Percentiles rank a stretch among this genome's conserved stretches.
phyloP scores from a whole-genome alignment of 1,140 invertebrate genomes.

The Notospermus geniculatus region DNA sequence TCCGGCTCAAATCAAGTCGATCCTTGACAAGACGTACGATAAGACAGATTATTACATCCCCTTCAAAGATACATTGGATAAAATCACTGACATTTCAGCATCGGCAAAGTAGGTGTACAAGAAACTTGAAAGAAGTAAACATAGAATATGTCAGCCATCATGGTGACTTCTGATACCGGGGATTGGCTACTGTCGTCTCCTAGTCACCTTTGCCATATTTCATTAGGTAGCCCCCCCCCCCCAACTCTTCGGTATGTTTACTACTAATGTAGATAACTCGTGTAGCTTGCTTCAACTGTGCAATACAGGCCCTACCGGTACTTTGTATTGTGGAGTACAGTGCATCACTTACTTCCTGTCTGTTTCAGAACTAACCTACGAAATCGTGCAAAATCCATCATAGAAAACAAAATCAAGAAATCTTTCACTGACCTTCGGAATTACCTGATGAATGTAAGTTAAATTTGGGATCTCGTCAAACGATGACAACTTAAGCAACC shows the following conservation, averaged over 20 bases:
- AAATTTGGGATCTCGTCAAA: not conserved
- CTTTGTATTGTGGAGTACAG: not conserved
- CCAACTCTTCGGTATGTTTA: too few relatives aligned
- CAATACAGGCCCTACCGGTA: too few relatives aligned
- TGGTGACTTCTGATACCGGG: too few relatives aligned
- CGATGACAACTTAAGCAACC: not conserved
- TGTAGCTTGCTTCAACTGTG: too few relatives aligned
- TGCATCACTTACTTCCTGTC: too few relatives aligned
- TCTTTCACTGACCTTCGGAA: not conserved
- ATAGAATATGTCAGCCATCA: too few relatives aligned
- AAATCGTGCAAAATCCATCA: not conserved
- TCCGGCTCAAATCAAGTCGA: not conserved
- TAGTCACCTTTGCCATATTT: too few relatives aligned
- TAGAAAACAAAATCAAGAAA: not conserved
- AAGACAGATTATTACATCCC: not conserved
- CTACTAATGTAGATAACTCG: too few relatives aligned
- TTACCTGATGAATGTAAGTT: not conserved
- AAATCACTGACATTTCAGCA: not conserved
- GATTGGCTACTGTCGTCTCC: too few relatives aligned
- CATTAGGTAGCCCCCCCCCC: too few relatives aligned
- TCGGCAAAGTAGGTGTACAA: too few relatives aligned
- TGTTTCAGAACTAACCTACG: not conserved
- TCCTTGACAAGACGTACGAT: not conserved
- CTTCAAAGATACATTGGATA: not conserved
- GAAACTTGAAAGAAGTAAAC: not conserved